These are phyloP conservation scores for Thomomys bottae DNA, from an alignment of 2,113 vertebrate genomes.

Conservation along the genomic window DNA sequence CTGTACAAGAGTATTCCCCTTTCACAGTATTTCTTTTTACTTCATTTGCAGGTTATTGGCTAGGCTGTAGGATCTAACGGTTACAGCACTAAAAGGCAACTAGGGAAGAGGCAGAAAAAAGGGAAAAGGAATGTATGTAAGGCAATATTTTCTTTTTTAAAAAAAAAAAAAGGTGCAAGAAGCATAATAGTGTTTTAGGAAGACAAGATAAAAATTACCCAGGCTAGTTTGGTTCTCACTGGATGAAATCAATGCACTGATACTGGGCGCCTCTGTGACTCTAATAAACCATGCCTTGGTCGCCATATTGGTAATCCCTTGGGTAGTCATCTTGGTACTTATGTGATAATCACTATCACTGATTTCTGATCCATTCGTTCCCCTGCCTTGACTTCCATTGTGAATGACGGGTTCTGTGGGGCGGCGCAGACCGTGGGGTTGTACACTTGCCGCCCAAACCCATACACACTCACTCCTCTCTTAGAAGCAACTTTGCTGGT, in stretches of 20 bases:
- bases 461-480: constrained; percentile 97
- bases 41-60: constrained; percentile 85
- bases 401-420: constrained; percentile 93
- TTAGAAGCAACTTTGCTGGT: constrained; percentile 99
- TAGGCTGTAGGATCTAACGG: constrained; percentile 86
- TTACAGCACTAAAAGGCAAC: constrained; percentile 90
- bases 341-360: constrained; percentile 98
- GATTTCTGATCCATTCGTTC: constrained; percentile 96
- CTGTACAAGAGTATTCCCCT: constrained; percentile 83
- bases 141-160: too few relatives aligned
- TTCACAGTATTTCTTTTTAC: constrained; percentile 88
- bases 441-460: constrained; percentile 96
- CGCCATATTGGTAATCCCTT: constrained; percentile 93
- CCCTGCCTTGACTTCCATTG: constrained; percentile 97
- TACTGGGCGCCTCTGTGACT: constrained; percentile 83
- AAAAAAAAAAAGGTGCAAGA: constrained; percentile 81
- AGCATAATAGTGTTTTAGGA: constrained; percentile 87
- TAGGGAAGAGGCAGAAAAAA: constrained; percentile 86
- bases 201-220: constrained; percentile 90
- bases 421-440: constrained; percentile 97
- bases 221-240: constrained; percentile 92
- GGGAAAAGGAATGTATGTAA: constrained; percentile 87
- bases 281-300: constrained; percentile 96
- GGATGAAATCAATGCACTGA: constrained; percentile 88
- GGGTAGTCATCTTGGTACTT: constrained; percentile 91